Base-by-base conservation (phyloP, 2,113 vertebrate species). In the Marcusenius ussheri region DNA sequence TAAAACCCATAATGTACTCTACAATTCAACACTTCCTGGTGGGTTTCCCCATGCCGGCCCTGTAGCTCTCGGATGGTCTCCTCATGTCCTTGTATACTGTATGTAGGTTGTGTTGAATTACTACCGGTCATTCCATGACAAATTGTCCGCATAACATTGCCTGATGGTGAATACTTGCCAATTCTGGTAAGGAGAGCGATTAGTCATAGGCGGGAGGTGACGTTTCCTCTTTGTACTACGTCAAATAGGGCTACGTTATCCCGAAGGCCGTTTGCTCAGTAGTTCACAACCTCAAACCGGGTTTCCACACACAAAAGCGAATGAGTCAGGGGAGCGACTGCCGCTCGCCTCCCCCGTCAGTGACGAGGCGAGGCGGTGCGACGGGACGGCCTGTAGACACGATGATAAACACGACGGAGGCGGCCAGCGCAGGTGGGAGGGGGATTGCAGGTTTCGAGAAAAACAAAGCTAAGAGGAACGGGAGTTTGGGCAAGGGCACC, bases 361-460 rank as follows among this genome's bases (percentile, higher is more conserved):
- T 70, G 62, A 31, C 62, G 11, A 70, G n/a, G n/a, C 3, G 62
- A 27, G 62, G 62, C 3, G 10, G 62, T 31, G 62, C 27, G 62
- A 31, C 62, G 62, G 74, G 35, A 8, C 35, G 74, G 5, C 74
- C 74, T 42, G 35, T 42, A 80, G 74, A 80, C 74, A 27, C 35
- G 2, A 80, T 15, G 74, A 80, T 19, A 80, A 80, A 80, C 31
- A 80, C 74, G 13, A 80, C 17, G 74, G 74, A 17, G 74, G 74
- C 31, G 35, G 74, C 35, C 74, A 21, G 74, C 17, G 2, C 31
- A 5, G 74, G 74, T 80, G 74, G 74, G 74, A 80, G 74, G 74
- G 74, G 74, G 74, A 80, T 80, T 80, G 74, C 74, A 19, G 74
- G 74, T 80, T 80, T 80, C 74, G 74, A 80, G 74, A 80, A 80